Evolutionary conservation across 2,888 invertebrate genomes (phyloP), one percentile per base, ranked within the genome.

Genomic region (Dichetophora obliterata): DNA sequence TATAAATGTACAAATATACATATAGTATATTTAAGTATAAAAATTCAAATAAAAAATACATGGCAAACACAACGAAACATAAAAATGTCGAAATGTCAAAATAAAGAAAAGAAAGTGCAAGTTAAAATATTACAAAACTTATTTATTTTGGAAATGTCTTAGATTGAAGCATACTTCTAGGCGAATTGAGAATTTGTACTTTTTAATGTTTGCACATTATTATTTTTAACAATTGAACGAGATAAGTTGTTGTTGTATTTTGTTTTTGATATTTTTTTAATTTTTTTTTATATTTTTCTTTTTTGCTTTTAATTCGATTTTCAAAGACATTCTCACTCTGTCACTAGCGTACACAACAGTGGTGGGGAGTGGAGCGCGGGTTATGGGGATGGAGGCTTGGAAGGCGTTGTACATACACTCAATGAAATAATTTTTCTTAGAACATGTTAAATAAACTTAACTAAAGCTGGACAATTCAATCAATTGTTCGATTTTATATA

Each of bases 151-250:
- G 27, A 73, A 63, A 61, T 61, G 43, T 59, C 48, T 61, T 48
- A 61, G 31, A 9, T 61, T 22, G 48, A 73, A 73, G 73, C 63
- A 50, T 73, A 50, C 57, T 63, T 73, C 31, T 73, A 73, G 73
- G 73, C 73, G 73, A 73, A 73, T 73, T 73, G 73, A 73, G 63
- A 73, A 48, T 73, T 73, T 73, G 73, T 73, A 73, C 73, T 73
- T 73, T 48, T 34, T 50, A 73, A 50, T 73, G 63, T 73, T 73
- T 73, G 50, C 63, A 73, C 37, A 73, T 37, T 65, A 37, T 73
- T 54, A 37, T 73, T 54, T 43, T 73, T 73, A 73, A 43, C 71
- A 71, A 57, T 57, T 54, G 24, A 68, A 68, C 68, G 50, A 50
- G 48, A 43, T 43, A 43, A 43, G 37, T 37, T 11, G 43, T 43